phyloP scores from a whole-genome alignment of 1,140 invertebrate species.

The Vanessa tameamea region DNA sequence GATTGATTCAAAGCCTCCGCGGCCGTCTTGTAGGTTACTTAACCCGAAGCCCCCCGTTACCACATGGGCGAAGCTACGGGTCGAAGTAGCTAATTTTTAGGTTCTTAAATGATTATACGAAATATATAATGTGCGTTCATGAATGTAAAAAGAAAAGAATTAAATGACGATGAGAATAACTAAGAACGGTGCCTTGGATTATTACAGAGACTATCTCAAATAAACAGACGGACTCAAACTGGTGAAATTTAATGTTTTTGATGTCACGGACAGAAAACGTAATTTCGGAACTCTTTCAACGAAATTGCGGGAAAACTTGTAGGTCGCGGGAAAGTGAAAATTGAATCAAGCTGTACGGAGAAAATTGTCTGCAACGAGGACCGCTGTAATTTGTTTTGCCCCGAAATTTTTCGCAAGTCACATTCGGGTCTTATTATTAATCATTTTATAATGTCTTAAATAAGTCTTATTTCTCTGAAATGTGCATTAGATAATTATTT shows the following conservation, averaged over 20 bases:
- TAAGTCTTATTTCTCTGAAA: too few species aligned
- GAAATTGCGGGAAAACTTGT: constrained; percentile 19
- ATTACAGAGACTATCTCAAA: constrained; percentile 1
- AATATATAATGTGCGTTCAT: too few species aligned
- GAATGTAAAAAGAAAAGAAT: neutral
- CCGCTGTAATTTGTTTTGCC: constrained; percentile 9
- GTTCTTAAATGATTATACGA: too few species aligned
- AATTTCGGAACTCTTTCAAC: constrained; percentile 27
- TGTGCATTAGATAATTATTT: too few species aligned
- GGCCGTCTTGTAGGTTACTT: too few species aligned
- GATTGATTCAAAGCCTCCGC: too few species aligned
- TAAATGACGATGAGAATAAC: neutral
- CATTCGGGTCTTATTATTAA: neutral
- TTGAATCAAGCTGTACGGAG: constrained; percentile 14
- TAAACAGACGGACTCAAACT: constrained; percentile 1
- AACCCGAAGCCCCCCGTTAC: too few species aligned
- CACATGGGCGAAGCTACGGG: too few species aligned
- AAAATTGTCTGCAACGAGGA: constrained; percentile 13
- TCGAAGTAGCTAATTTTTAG: too few species aligned
- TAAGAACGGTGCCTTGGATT: neutral
- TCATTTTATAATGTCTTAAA: neutral
- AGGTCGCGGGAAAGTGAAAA: constrained; percentile 19
- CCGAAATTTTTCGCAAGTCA: constrained; percentile 1
- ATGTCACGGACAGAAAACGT: constrained; percentile 23
- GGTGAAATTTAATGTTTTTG: constrained; percentile 24